phyloP scores from a whole-genome alignment of 2,113 vertebrate species.

The Tachysurus fulvidraco region DNA sequence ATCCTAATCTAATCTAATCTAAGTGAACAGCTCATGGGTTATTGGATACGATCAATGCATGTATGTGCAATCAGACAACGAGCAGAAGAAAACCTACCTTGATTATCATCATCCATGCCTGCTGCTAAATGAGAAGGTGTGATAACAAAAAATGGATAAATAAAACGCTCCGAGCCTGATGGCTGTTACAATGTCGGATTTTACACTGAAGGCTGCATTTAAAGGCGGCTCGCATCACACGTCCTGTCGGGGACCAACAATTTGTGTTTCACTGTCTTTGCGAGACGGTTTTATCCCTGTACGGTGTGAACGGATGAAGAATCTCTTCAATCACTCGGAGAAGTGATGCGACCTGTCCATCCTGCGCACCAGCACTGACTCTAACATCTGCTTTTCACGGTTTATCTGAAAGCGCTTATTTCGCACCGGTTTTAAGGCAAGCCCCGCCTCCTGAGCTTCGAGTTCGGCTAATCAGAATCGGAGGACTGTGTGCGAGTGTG shows the following conservation, averaged over 20 bases:
- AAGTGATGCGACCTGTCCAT: conserved; percentile 58
- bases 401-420: conserved; percentile 10
- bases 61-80: neutral
- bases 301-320: conserved; percentile 3
- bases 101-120: conserved; percentile 73
- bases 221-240: conserved; percentile 55
- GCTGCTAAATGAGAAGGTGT: conserved; percentile 42
- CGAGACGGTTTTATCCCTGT: neutral
- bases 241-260: conserved; percentile 58
- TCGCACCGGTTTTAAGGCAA: neutral
- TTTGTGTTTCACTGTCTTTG: conserved; percentile 7
- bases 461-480: neutral
- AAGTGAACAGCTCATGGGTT: neutral
- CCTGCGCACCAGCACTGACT: conserved; percentile 25
- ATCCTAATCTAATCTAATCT: neutral
- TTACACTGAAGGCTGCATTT: conserved; percentile 57
- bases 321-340: neutral
- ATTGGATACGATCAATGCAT: neutral
- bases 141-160: conserved; percentile 21
- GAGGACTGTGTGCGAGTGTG: neutral
- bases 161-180: conserved; percentile 3
- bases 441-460: neutral
- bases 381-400: conserved; percentile 51
- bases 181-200: conserved; percentile 37
- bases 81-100: conserved; percentile 61